Evolutionary conservation across 2,113 vertebrate genomes (phyloP), one percentile per base, ranked within the genome.

Genomic region (Chunga burmeisteri): DNA sequence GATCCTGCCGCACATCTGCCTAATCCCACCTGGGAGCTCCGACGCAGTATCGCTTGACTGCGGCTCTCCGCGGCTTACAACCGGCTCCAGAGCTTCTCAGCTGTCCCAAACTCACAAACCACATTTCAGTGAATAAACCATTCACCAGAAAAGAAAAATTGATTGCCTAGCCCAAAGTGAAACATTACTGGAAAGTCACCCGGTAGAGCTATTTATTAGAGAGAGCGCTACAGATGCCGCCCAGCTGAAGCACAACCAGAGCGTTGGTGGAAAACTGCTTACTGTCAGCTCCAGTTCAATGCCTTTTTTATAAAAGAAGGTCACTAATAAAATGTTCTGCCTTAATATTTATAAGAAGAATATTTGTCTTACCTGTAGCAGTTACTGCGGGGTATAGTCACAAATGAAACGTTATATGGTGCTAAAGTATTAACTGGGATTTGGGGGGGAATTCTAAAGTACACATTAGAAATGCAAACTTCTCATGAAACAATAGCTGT

Each of bases 41-140:
- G 0, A 49, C 2, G 3, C 34, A 32, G 23, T 18, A 81, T 36
- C 27, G 5, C 71, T 81, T 62, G 53, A 30, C 21, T 22, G 9
- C 21, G 16, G 65, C 63, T 59, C 53, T 90, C 70, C 1, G 0
- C 53, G 46, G 59, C 40, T 77, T 63, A 8, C 46, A 81, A 81
- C 44, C 0, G 4, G 58, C 66, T 90, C 87, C 79, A 81, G 72
- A 80, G 55, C 38, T 65, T 44, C 83, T n/a, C 21, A 68, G 40
- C 70, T 50, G 55, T 42, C 63, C 59, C 65, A 86, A 7, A 73
- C 67, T 91, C 80, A 38, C 21, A 63, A 88, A 88, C 59, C 70
- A 70, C 80, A 58, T 85, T 88, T 91, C 87, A 91, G 61, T 88
- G 83, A 93, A 91, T 79, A 91, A 93, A 46, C 65, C 87, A 82